A percentile compares a stretch with the other conserved stretches of the same genome.
Conservation (phyloP, 2,888 invertebrate species). For the Neelides folsomi region DNA sequence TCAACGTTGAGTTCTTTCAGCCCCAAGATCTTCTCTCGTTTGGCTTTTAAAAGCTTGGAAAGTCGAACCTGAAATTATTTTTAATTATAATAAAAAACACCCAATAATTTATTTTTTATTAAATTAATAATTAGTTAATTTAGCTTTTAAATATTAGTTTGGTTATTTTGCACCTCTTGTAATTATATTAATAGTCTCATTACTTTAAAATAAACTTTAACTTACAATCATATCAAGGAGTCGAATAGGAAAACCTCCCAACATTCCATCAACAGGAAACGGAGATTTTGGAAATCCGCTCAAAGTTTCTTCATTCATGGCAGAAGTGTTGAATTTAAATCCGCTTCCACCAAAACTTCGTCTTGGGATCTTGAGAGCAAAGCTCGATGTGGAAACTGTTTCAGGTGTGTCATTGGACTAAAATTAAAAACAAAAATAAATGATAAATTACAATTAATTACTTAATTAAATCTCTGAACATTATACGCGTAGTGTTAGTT, state of each 20-base stretch:
- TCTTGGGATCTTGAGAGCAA: conserved; percentile 66
- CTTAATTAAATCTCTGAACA: too few relatives aligned
- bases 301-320: conserved; percentile 39
- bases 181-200: too few relatives aligned
- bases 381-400: conserved; percentile 70
- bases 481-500: too few relatives aligned
- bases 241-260: conserved; percentile 71
- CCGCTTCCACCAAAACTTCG: conserved; percentile 40
- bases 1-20: conserved; percentile 77
- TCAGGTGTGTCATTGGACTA: conserved; percentile 78
- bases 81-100: not conserved
- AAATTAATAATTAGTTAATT: not conserved
- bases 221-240: conserved; percentile 64
- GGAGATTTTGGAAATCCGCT: conserved; percentile 36
- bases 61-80: conserved; percentile 52
- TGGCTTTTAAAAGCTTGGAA: conserved; percentile 68
- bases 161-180: too few relatives aligned
- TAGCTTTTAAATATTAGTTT: too few relatives aligned
- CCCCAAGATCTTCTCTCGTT: conserved; percentile 63
- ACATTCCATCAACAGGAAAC: conserved; percentile 42
- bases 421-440: conserved; percentile 21
- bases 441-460: not conserved
- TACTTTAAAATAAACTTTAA: too few relatives aligned
- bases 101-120: too few relatives aligned
- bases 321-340: conserved; percentile 37